Evolutionary conservation across 2,797 vertebrate genomes (phyloP).

Genomic region (Ptychobarbus kaznakovi): DNA sequence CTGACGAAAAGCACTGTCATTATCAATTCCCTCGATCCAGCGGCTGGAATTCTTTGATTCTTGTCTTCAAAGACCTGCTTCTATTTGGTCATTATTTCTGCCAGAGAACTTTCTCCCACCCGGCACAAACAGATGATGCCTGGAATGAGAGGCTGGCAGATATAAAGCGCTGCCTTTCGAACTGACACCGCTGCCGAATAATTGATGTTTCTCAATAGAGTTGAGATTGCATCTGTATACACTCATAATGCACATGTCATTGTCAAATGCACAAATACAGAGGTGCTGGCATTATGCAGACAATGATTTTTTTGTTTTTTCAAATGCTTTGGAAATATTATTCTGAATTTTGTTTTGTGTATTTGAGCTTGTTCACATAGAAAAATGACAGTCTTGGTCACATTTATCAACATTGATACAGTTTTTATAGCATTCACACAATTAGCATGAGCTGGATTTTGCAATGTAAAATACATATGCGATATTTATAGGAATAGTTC

Average conservation of each 20-base stretch:
- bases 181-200: conserved; percentile 47
- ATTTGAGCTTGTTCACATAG: not conserved
- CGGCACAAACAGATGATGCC: conserved; percentile 66
- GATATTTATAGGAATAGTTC: not conserved
- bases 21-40: conserved; percentile 74
- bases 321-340: not conserved
- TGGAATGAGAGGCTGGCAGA: conserved; percentile 57
- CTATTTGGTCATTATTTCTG: conserved; percentile 70
- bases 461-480: not conserved
- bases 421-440: not conserved
- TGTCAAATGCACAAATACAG: conserved; percentile 43
- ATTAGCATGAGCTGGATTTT: not conserved
- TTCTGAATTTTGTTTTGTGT: not conserved
- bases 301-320: not conserved
- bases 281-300: not conserved
- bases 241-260: conserved; percentile 52
- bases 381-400: not conserved
- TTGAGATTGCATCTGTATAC: conserved; percentile 45
- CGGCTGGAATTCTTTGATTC: conserved; percentile 74
- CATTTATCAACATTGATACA: not conserved
- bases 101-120: conserved; percentile 68
- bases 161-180: conserved; percentile 51
- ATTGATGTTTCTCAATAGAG: conserved; percentile 55
- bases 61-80: conserved; percentile 68
- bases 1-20: conserved; percentile 73